Percentiles rank a stretch among this genome's conserved stretches.
phyloP scores from a whole-genome alignment of 35 echinoderm and acorn worm genomes.

The Ptychodera flava region DNA sequence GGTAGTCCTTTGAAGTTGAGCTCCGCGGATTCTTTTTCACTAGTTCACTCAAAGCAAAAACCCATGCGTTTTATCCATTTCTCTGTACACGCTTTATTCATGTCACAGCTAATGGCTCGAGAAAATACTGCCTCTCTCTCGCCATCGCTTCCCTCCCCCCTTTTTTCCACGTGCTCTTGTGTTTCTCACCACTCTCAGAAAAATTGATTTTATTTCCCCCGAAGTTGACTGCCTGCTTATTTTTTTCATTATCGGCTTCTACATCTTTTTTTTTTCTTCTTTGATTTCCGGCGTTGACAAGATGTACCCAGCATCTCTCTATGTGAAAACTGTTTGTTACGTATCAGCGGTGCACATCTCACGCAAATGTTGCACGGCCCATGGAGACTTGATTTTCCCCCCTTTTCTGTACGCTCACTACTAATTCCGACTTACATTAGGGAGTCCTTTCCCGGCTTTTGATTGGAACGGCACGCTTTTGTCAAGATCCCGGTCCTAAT shows the following conservation, averaged over 20 bases:
- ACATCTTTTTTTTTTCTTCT: not conserved
- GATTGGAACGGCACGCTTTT: not conserved
- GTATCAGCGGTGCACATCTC: not conserved
- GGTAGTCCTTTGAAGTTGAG: not conserved
- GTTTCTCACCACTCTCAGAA: not conserved
- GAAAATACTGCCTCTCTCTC: too few species aligned
- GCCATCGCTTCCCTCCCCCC: not conserved
- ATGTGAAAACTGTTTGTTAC: not conserved
- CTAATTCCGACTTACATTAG: not conserved
- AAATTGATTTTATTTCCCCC: not conserved
- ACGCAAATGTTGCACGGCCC: not conserved
- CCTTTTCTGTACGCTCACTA: not conserved
- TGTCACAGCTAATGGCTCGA: not conserved
- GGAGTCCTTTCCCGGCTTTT: not conserved
- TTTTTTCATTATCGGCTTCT: not conserved
- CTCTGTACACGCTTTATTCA: not conserved
- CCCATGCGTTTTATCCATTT: too few species aligned
- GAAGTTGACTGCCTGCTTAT: not conserved
- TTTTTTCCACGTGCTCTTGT: not conserved
- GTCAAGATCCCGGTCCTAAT: too few species aligned
- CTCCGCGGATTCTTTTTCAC: too few species aligned
- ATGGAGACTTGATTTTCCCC: not conserved
- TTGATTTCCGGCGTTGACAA: not conserved
- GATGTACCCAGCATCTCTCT: not conserved
- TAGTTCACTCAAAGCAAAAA: too few species aligned